phyloP scores from a whole-genome alignment of 2,888 invertebrate species.

The Lasiommata megera region DNA sequence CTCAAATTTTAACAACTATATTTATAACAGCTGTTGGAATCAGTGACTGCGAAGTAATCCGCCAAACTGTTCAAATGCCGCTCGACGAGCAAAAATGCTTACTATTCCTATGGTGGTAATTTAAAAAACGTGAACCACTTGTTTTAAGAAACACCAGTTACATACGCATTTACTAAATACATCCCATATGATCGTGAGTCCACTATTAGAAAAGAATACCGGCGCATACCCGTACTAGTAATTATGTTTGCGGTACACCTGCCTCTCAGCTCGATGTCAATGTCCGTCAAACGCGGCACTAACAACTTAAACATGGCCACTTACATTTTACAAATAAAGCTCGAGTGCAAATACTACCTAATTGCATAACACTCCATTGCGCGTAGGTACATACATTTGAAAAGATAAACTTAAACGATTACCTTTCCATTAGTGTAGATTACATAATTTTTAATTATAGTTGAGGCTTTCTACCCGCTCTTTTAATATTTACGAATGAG shows the following conservation, averaged over 20 bases:
- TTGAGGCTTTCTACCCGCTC: background rate
- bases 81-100: no score
- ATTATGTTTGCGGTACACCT: conserved; percentile 53
- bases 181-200: conserved; percentile 35
- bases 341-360: conserved; percentile 34
- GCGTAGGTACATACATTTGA: conserved; percentile 15
- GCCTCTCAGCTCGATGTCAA: conserved; percentile 66
- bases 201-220: conserved; percentile 40
- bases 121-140: no score
- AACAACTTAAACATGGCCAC: conserved; percentile 35
- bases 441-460: conserved; percentile 13
- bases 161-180: background rate
- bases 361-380: conserved; percentile 28
- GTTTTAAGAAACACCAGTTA: no score
- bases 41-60: no score
- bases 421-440: conserved; percentile 15
- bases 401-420: conserved; percentile 3
- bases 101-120: no score
- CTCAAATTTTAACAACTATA: no score
- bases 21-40: no score
- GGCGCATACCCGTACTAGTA: conserved; percentile 19
- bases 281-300: conserved; percentile 68
- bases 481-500: background rate
- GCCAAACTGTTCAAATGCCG: no score
- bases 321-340: conserved; percentile 40